Evolutionary conservation across 2,888 invertebrate genomes (phyloP), one percentile per base, ranked within the genome.

Genomic region (Odontocerum albicorne): DNA sequence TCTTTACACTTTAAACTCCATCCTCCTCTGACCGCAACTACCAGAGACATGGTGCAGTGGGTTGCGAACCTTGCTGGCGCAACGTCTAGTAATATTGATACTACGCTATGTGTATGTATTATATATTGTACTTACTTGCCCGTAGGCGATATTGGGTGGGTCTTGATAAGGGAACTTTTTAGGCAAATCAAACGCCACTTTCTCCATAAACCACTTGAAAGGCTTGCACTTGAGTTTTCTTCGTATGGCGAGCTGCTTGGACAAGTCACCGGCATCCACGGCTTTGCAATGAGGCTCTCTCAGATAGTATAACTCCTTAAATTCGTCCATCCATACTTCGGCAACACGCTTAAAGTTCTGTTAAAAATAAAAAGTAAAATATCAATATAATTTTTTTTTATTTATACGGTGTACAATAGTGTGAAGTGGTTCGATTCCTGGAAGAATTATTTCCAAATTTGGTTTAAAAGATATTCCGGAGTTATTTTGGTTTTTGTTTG

Each of bases 311-410:
- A 85, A 86, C 63, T 95, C 81, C 1, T 91, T 92, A 70, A 94
- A 98, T 66, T 97, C 96, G 68, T 98, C 97, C 96, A 98, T 96
- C 97, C 97, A 98, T 2, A 97, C 96, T 65, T 93, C 94, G 0
- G 96, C 96, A 0, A 96, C 96, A 55, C 96, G 82, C 35, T 88
- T 84, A 71, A 92, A 94, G 72, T 96, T 96, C 89, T 91, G 67
- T 13, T 1, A n/a, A 36, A 86, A 72, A 67, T 86, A 87, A 66
- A 87, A 85, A 7, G 15, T 38, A 4, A 15, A 17, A 33, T 10
- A 38, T 3, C n/a, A n/a, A n/a, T n/a, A n/a, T n/a, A n/a, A n/a
- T n/a, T n/a, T n/a, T n/a, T n/a, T n/a, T n/a, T n/a, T n/a, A n/a
- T n/a, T n/a, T n/a, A n/a, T n/a, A n/a, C n/a, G n/a, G n/a, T n/a